Evolutionary conservation across 1,140 invertebrate genomes (phyloP).

Genomic region (Argopecten irradians): DNA sequence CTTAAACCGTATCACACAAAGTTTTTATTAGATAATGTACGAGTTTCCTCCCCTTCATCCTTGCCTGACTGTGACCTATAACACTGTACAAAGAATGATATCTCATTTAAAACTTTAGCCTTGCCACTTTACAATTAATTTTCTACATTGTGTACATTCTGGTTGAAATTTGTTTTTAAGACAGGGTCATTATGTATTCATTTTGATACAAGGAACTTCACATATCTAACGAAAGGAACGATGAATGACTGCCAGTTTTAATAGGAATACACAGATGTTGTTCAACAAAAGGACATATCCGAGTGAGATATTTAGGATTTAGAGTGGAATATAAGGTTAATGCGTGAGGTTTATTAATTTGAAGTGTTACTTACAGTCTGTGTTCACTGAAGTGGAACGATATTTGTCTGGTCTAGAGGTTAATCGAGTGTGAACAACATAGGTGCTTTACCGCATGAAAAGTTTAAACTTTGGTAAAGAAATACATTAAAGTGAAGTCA

Average conservation of each 20-base stretch:
- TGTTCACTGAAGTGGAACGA: neutral
- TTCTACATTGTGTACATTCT: neutral
- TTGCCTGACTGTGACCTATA: neutral
- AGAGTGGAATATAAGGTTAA: neutral
- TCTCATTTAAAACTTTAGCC: neutral
- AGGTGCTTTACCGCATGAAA: neutral
- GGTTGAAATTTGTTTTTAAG: neutral
- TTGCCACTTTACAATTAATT: neutral
- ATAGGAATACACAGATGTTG: neutral
- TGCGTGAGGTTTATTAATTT: conserved; percentile 9
- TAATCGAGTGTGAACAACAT: neutral
- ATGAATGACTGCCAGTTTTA: neutral
- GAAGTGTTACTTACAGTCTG: neutral
- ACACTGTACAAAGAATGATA: neutral
- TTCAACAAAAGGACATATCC: neutral
- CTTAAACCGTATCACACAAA: no score
- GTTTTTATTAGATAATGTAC: neutral
- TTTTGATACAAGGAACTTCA: no score
- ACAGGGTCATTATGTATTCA: neutral
- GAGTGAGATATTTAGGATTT: neutral
- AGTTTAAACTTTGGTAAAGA: conserved; percentile 15
- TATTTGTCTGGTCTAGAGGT: neutral
- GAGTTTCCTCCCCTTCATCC: neutral
- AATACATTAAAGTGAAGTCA: conserved; percentile 18
- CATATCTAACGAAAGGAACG: neutral